A percentile compares a stretch with the other conserved stretches of the same genome.
phyloP scores from a whole-genome alignment of 1,140 invertebrate species.

The Asobara japonica region DNA sequence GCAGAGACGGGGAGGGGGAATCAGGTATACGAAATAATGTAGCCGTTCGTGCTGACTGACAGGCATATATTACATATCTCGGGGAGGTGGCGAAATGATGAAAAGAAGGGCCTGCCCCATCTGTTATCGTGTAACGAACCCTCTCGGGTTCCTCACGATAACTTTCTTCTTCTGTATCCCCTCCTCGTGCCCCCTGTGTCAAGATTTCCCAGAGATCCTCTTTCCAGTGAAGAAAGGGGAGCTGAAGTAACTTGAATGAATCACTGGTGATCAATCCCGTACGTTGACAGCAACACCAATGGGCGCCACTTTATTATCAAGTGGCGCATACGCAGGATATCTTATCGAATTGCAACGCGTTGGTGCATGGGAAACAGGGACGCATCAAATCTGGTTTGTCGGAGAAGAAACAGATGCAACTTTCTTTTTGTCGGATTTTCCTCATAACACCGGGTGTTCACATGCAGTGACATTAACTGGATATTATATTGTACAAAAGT shows the following conservation, averaged over 20 bases:
- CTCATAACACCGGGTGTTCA: no score
- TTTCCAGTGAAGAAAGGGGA: background rate
- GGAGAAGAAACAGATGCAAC: no score
- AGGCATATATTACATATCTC: background rate
- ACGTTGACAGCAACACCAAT: background rate
- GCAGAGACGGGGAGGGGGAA: background rate
- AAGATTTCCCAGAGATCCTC: constrained; percentile 5
- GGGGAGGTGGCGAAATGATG: background rate
- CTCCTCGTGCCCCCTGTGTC: background rate
- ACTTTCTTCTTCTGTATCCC: background rate
- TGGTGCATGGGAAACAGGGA: no score
- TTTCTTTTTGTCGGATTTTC: no score
- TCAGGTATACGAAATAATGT: constrained; percentile 13
- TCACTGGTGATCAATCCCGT: background rate
- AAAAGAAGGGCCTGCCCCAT: background rate
- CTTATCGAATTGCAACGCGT: background rate
- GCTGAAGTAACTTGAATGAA: background rate
- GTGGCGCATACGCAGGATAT: background rate
- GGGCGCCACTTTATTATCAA: background rate
- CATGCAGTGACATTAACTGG: no score
- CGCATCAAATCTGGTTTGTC: no score
- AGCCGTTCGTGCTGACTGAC: constrained; percentile 5
- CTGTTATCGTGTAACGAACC: constrained; percentile 12
- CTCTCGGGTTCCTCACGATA: constrained; percentile 4
- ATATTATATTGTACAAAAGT: no score